phyloP scores from a whole-genome alignment of 1,140 invertebrate genomes.

The Doryteuthis pealeii region DNA sequence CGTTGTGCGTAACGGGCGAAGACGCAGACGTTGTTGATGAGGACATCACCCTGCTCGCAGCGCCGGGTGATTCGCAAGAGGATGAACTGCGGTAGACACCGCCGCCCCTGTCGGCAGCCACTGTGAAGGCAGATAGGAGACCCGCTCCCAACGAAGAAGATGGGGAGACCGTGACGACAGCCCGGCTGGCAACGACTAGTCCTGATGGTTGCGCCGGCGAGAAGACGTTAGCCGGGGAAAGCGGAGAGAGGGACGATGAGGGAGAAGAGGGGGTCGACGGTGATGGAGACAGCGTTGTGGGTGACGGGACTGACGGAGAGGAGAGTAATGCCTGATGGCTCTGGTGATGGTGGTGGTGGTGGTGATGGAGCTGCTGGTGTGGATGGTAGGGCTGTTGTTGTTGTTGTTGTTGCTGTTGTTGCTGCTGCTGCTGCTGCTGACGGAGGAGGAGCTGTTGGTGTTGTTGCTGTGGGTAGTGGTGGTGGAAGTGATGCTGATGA shows the following conservation, averaged over 20 bases:
- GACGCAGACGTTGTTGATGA: conserved; percentile 36
- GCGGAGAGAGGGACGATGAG: not conserved
- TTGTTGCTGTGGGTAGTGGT: not conserved
- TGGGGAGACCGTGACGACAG: not conserved
- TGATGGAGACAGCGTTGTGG: not conserved
- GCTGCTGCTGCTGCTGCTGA: not conserved
- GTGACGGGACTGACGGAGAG: not conserved
- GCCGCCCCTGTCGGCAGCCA: conserved; percentile 1
- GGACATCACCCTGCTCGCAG: conserved; percentile 19
- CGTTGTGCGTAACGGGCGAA: conserved; percentile 42
- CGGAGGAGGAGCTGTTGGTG: not conserved
- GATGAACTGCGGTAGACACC: conserved; percentile 1
- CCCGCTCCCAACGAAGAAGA: not conserved
- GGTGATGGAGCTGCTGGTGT: not conserved
- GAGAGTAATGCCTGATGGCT: not conserved
- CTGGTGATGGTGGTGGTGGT: not conserved
- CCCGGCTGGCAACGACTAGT: not conserved
- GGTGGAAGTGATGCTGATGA: not conserved
- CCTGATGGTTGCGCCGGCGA: not conserved
- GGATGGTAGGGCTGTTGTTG: not conserved
- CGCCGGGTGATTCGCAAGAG: not conserved
- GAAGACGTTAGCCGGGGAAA: not conserved
- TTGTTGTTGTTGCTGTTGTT: not conserved
- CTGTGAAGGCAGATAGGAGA: conserved; percentile 3
- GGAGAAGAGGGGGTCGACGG: not conserved